Conservation (phyloP, 1,140 invertebrate genomes). For the Drosophila truncata region DNA sequence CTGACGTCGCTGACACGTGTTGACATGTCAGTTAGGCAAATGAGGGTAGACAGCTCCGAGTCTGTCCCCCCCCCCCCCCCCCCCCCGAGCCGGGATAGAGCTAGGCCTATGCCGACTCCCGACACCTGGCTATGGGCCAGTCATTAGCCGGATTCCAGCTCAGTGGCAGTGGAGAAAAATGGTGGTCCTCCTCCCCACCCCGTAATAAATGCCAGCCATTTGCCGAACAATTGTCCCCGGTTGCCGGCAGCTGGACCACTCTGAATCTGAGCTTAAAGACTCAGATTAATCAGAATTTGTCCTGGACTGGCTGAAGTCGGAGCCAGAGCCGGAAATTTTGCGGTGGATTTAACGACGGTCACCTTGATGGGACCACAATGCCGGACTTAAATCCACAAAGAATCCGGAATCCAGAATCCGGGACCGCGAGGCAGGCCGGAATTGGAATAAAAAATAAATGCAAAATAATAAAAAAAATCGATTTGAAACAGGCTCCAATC, state of each 20-base stretch:
- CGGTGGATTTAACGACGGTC: slow-evolving; percentile 49
- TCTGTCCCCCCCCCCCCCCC: too few species aligned
- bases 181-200: slow-evolving; percentile 31
- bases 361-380: slow-evolving; percentile 54
- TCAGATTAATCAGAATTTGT: slow-evolving; percentile 67
- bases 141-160: slow-evolving; percentile 52
- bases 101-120: background rate
- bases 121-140: slow-evolving; percentile 44
- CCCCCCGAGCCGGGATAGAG: too few species aligned
- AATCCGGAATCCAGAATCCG: slow-evolving; percentile 15
- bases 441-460: slow-evolving; percentile 52
- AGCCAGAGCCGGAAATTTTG: slow-evolving; percentile 14
- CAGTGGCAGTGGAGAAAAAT: slow-evolving; percentile 44
- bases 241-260: slow-evolving; percentile 50
- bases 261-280: slow-evolving; percentile 47
- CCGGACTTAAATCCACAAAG: slow-evolving; percentile 32
- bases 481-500: slow-evolving; percentile 82
- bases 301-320: slow-evolving; percentile 11
- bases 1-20: slow-evolving; percentile 57
- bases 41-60: slow-evolving; percentile 69
- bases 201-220: slow-evolving; percentile 66
- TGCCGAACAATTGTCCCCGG: slow-evolving; percentile 62
- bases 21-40: slow-evolving; percentile 80
- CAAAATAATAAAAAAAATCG: slow-evolving; percentile 82
- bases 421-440: background rate